Evolutionary conservation across 2,797 vertebrate species (phyloP).

Genomic region (Myotis myotis): DNA sequence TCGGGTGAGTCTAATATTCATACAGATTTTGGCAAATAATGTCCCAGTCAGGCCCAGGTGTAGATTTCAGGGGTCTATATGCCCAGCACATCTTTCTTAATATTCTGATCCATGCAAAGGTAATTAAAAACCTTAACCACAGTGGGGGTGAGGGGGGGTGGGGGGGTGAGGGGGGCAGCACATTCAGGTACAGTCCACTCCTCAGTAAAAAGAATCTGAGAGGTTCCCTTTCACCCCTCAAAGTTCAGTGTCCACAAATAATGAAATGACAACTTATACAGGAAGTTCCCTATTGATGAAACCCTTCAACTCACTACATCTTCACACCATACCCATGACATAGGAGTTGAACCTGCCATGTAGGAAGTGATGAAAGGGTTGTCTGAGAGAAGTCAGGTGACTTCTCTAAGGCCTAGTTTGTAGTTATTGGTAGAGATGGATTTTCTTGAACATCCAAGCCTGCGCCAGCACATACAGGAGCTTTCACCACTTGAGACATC

Average conservation of each 20-base stretch:
- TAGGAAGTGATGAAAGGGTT: background rate
- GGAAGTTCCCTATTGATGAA: background rate
- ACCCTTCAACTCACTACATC: background rate
- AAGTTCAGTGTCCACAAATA: background rate
- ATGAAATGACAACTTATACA: background rate
- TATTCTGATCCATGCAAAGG: background rate
- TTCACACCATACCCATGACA: background rate
- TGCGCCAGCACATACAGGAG: background rate
- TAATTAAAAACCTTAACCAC: background rate
- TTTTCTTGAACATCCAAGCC: background rate
- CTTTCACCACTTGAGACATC: background rate
- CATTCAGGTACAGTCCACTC: background rate
- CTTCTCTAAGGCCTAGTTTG: background rate
- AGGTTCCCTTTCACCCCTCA: background rate
- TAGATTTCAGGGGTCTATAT: background rate
- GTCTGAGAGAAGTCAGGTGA: background rate
- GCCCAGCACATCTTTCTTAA: background rate
- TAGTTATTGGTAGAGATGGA: background rate
- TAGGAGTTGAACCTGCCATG: background rate
- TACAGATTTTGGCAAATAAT: background rate
- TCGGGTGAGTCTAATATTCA: background rate
- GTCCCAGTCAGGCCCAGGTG: background rate
- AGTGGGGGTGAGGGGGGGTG: too few species aligned
- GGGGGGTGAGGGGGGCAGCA: background rate
- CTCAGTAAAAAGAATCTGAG: background rate